Evolutionary conservation across 2,113 vertebrate species (phyloP), one percentile per base, ranked within the genome.

Genomic region (Seriola aureovittata): DNA sequence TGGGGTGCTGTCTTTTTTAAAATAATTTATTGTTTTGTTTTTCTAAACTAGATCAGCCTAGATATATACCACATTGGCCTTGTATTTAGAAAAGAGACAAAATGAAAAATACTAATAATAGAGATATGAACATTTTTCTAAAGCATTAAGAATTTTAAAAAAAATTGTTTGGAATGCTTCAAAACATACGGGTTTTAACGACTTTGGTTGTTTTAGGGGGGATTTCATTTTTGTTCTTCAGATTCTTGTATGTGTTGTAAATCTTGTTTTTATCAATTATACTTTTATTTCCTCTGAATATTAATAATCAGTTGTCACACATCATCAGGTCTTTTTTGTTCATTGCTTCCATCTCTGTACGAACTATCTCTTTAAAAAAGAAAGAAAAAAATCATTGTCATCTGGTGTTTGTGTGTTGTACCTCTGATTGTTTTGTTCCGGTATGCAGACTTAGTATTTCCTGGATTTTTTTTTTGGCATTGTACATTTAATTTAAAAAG

Each of bases 11-110:
- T 92, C 89, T 91, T 90, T 90, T 85, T 92, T 44, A 65, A 78
- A 81, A 89, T 93, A 93, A 94, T 95, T 95, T 93, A 92, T 94
- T 92, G 71, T 86, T 91, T 92, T 88, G 65, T 86, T 86, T 93
- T 93, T 92, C 81, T 86, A 91, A 93, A 93, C 93, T 95, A 95
- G 93, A 94, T 93, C 91, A 93, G 93, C 92, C 92, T 96, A 96
- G 94, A 94, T 94, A 94, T 95, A 96, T 95, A 96, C 95, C 96
- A 95, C 95, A 95, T 96, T 96, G 96, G 96, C 96, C 96, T 96
- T 96, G 94, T 96, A 96, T 96, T 96, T 96, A 96, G 94, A 93
- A 93, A 94, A 94, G 82, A 94, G 89, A 95, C 91, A 87, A 95
- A 94, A 93, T 91, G 85, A 92, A 94, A 94, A 95, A 94, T 95